Conservation (phyloP, 2,113 vertebrate species). For the Ailuropoda melanoleuca region DNA sequence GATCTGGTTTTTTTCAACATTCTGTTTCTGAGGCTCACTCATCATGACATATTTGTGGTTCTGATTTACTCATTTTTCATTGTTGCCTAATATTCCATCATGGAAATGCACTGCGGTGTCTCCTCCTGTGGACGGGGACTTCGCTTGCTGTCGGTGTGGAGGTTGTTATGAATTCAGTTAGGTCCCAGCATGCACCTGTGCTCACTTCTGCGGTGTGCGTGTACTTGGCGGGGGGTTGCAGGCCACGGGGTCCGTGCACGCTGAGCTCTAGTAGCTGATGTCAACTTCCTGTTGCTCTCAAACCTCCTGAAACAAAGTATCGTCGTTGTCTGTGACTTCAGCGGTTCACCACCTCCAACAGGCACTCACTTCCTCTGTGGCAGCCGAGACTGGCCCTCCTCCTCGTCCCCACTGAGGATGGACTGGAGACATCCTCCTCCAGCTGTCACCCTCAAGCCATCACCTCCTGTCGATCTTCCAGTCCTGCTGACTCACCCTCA, state of each 20-base stretch:
- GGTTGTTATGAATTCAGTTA: rapidly evolving
- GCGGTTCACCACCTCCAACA: rapidly evolving
- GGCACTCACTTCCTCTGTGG: not conserved
- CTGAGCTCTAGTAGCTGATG: not conserved
- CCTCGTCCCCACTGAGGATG: no score
- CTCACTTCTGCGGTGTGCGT: rapidly evolving
- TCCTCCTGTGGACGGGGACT: not conserved
- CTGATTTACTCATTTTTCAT: not conserved
- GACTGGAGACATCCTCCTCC: no score
- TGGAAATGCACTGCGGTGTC: rapidly evolving
- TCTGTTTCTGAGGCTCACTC: not conserved
- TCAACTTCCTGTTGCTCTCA: no score
- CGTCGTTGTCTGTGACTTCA: not conserved
- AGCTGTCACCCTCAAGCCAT: not conserved
- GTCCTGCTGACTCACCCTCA: not conserved
- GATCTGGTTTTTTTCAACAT: not conserved
- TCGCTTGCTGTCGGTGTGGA: not conserved
- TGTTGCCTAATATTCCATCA: not conserved
- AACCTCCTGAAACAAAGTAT: not conserved
- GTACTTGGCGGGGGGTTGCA: rapidly evolving
- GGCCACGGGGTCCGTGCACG: rapidly evolving
- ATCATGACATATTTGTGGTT: rapidly evolving
- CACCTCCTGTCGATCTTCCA: not conserved
- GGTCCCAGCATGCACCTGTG: rapidly evolving
- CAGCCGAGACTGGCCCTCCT: not conserved